Percentiles rank a stretch among this genome's conserved stretches.
phyloP scores from a whole-genome alignment of 2,113 vertebrate species.

The Hucho hucho region DNA sequence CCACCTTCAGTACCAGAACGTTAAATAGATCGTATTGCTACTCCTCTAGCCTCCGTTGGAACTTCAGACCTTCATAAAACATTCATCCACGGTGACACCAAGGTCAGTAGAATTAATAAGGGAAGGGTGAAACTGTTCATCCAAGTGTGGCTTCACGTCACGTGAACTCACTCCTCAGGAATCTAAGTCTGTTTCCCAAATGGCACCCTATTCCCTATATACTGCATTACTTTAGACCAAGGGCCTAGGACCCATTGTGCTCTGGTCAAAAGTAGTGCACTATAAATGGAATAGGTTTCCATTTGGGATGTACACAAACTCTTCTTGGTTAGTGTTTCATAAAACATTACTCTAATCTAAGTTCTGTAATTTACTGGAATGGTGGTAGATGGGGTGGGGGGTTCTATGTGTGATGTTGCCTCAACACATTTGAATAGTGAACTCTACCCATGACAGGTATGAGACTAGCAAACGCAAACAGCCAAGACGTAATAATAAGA shows the following conservation, averaged over 20 bases:
- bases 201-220: no score
- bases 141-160: neutral
- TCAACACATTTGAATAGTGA: slow-evolving; percentile 9
- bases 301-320: neutral
- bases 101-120: slow-evolving; percentile 8
- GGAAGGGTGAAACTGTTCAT: slow-evolving; percentile 19
- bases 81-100: slow-evolving; percentile 11
- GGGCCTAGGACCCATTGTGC: no score
- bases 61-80: neutral
- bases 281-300: no score
- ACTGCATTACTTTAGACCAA: no score
- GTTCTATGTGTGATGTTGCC: slow-evolving; percentile 1
- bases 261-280: no score
- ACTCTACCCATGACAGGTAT: neutral
- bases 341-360: neutral
- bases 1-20: neutral
- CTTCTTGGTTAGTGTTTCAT: slow-evolving; percentile 5
- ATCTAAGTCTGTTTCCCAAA: neutral
- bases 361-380: slow-evolving; percentile 14
- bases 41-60: neutral
- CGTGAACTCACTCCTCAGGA: slow-evolving; percentile 7
- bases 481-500: neutral
- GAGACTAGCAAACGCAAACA: neutral
- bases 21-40: slow-evolving; percentile 6
- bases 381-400: neutral